Evolutionary conservation across 2,113 vertebrate genomes (phyloP).

Genomic region (Zosterops japonicus): DNA sequence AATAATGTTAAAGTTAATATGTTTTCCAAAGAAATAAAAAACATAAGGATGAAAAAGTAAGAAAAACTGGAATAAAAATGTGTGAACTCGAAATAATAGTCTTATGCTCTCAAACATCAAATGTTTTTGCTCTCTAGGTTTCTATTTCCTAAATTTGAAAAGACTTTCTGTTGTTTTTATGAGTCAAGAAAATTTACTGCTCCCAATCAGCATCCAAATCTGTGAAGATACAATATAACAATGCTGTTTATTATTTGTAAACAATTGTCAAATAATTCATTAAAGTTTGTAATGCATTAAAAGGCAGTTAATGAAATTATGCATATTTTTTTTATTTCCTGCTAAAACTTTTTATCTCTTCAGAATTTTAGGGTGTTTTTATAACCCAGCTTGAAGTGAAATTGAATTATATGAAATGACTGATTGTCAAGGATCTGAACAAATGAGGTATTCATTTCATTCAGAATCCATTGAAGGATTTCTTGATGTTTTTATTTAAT

Average conservation of each 20-base stretch:
- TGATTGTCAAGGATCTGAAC: conserved; percentile 67
- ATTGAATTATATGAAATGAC: conserved; percentile 61
- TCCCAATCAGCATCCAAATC: background rate
- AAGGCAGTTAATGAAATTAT: conserved; percentile 48
- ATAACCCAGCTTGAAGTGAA: conserved; percentile 56
- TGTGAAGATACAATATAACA: background rate
- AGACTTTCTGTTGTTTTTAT: background rate
- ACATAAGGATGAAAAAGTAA: background rate
- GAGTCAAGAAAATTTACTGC: background rate
- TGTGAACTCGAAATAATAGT: background rate
- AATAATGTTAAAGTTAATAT: background rate
- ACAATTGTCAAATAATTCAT: conserved; percentile 48
- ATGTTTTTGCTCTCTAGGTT: background rate
- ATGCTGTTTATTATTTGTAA: conserved; percentile 42
- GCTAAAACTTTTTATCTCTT: conserved; percentile 54
- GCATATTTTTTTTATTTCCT: background rate
- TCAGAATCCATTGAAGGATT: conserved; percentile 61
- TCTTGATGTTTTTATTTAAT: conserved; percentile 72
- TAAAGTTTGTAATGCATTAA: conserved; percentile 22
- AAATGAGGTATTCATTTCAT: conserved; percentile 69
- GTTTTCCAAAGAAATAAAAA: background rate
- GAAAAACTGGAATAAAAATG: background rate
- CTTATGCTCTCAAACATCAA: background rate
- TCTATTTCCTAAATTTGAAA: background rate
- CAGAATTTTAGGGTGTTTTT: conserved; percentile 64